A percentile compares a stretch with the other conserved stretches of the same genome.
Evolutionary conservation across 2,797 vertebrate genomes (phyloP).

Genomic region (Sphaeramia orbicularis): DNA sequence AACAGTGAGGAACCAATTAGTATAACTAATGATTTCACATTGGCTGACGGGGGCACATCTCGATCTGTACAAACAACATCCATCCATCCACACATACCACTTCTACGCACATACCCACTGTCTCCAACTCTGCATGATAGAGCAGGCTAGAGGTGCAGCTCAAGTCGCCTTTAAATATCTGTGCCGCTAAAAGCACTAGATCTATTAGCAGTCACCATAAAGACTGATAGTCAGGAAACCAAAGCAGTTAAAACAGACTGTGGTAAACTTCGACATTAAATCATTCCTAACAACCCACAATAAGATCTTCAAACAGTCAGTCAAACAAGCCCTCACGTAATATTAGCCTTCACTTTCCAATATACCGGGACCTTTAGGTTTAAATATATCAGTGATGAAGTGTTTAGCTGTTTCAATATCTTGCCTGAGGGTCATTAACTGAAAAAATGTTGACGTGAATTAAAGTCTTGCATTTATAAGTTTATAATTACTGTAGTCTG

Average conservation of each 20-base stretch:
- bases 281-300: background rate
- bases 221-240: slow-evolving; percentile 18
- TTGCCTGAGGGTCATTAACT: background rate
- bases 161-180: slow-evolving; percentile 27
- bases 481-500: background rate
- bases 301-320: background rate
- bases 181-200: slow-evolving; percentile 20
- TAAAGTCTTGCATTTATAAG: too few species aligned
- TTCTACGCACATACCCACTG: background rate
- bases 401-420: background rate
- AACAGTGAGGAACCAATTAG: slow-evolving; percentile 73
- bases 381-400: slow-evolving; percentile 4
- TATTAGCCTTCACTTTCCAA: background rate
- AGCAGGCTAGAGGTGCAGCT: slow-evolving; percentile 28
- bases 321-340: background rate
- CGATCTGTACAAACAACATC: slow-evolving; percentile 45
- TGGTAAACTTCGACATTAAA: slow-evolving; percentile 7
- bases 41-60: slow-evolving; percentile 71
- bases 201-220: slow-evolving; percentile 28
- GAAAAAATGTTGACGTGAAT: background rate
- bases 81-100: slow-evolving; percentile 43
- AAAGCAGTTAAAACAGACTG: slow-evolving; percentile 7
- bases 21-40: slow-evolving; percentile 74
- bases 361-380: background rate
- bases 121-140: slow-evolving; percentile 16